Conservation (phyloP, 2,113 vertebrate species). For the Panthera uncia region DNA sequence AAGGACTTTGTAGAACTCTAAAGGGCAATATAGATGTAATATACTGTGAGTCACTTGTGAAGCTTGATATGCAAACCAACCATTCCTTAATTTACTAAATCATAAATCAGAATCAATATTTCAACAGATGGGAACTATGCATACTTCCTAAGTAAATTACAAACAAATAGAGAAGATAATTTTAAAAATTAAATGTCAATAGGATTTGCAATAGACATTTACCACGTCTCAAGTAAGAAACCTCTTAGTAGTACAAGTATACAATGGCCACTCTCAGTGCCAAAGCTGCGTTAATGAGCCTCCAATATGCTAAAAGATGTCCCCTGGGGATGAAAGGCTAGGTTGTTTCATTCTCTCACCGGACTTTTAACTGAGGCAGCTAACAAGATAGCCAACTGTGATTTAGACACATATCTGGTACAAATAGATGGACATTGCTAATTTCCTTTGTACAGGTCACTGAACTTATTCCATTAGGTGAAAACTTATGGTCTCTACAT, state of each 20-base stretch:
- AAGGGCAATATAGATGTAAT: constrained; percentile 66
- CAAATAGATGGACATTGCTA: constrained; percentile 50
- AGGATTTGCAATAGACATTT: constrained; percentile 49
- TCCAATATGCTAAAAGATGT: background rate
- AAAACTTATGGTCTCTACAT: constrained; percentile 47
- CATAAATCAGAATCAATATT: constrained; percentile 69
- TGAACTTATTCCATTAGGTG: constrained; percentile 47
- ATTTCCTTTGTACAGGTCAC: constrained; percentile 64
- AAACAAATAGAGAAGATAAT: constrained; percentile 64
- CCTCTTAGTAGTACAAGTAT: constrained; percentile 11
- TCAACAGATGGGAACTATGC: constrained; percentile 58
- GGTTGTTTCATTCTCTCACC: background rate
- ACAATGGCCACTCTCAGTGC: background rate
- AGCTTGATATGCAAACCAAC: constrained; percentile 57
- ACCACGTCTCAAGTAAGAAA: constrained; percentile 40
- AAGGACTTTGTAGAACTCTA: constrained; percentile 47
- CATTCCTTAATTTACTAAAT: constrained; percentile 63
- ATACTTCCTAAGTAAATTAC: constrained; percentile 60
- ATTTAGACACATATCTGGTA: constrained; percentile 39
- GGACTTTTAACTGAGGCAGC: constrained; percentile 35
- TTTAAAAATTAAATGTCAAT: constrained; percentile 67
- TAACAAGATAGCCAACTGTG: constrained; percentile 63
- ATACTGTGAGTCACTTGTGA: constrained; percentile 63
- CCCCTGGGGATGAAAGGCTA: background rate
- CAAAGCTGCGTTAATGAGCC: constrained; percentile 38